Evolutionary conservation across 2,113 vertebrate species (phyloP).

Genomic region (Takifugu bimaculatus): DNA sequence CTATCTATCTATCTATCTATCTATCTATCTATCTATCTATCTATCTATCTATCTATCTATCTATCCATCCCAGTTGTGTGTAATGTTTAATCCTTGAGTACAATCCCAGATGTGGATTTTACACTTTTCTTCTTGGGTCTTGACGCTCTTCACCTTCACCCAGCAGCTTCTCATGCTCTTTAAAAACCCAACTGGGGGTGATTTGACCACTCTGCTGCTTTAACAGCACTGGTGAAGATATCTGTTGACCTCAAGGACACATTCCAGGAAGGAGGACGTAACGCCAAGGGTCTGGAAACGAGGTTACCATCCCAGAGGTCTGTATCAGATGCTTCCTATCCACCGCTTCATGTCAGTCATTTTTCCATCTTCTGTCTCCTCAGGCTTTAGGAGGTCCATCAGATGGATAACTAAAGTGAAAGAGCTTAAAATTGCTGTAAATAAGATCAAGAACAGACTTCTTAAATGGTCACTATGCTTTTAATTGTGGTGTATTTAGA

Average conservation of each 20-base stretch:
- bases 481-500: too few relatives aligned
- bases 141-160: slow-evolving; percentile 44
- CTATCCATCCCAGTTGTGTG: too few relatives aligned
- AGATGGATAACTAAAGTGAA: neutral
- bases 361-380: neutral
- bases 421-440: neutral
- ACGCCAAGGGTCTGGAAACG: slow-evolving; percentile 53
- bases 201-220: slow-evolving; percentile 7
- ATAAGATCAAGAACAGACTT: neutral
- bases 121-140: slow-evolving; percentile 41
- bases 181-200: slow-evolving; percentile 19
- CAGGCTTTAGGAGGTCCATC: slow-evolving; percentile 17
- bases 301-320: slow-evolving; percentile 31
- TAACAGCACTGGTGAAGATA: slow-evolving; percentile 5
- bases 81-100: slow-evolving; percentile 10
- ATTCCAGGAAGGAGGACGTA: slow-evolving; percentile 50
- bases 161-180: slow-evolving; percentile 13
- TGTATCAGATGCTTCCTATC: neutral
- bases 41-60: too few relatives aligned
- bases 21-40: too few relatives aligned
- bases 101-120: slow-evolving; percentile 44
- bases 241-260: slow-evolving; percentile 12
- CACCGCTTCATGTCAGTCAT: neutral
- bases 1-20: too few relatives aligned
- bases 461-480: too few relatives aligned